These are phyloP conservation scores for Thereva unica DNA, from an alignment of 2,888 invertebrate genomes.

Conservation along the genomic window DNA sequence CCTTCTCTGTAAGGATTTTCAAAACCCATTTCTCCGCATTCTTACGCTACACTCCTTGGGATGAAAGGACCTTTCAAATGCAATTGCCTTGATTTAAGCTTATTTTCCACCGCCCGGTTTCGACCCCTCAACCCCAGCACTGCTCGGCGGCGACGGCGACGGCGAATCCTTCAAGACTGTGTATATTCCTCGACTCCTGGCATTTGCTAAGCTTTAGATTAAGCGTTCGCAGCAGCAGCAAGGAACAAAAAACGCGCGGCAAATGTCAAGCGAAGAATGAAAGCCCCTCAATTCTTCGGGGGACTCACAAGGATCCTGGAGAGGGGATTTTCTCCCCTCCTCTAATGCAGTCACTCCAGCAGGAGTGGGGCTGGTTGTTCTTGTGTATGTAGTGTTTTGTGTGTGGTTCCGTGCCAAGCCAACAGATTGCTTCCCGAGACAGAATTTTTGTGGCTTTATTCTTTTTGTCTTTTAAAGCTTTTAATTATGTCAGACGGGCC, in stretches of 20 bases:
- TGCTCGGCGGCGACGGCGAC: slow-evolving; percentile 1
- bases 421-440: slow-evolving; percentile 19
- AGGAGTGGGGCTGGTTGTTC: no score
- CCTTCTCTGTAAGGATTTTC: background rate
- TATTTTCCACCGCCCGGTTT: slow-evolving; percentile 29
- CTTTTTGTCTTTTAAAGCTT: slow-evolving; percentile 27
- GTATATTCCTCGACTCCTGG: background rate
- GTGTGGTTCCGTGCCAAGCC: background rate
- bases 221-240: slow-evolving; percentile 5
- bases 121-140: slow-evolving; percentile 20
- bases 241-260: slow-evolving; percentile 4
- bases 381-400: background rate
- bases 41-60: slow-evolving; percentile 11
- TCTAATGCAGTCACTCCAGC: slow-evolving; percentile 8
- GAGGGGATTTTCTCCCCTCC: slow-evolving; percentile 12
- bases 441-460: slow-evolving; percentile 26
- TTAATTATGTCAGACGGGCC: slow-evolving; percentile 28
- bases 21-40: slow-evolving; percentile 19
- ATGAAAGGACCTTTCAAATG: slow-evolving; percentile 34
- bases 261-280: slow-evolving; percentile 17
- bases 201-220: slow-evolving; percentile 27
- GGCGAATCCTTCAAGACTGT: slow-evolving; percentile 18
- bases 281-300: background rate
- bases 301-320: slow-evolving; percentile 10
- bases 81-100: slow-evolving; percentile 34